Conservation (phyloP, 2,888 invertebrate genomes). For the Stomorhina lunata region DNA sequence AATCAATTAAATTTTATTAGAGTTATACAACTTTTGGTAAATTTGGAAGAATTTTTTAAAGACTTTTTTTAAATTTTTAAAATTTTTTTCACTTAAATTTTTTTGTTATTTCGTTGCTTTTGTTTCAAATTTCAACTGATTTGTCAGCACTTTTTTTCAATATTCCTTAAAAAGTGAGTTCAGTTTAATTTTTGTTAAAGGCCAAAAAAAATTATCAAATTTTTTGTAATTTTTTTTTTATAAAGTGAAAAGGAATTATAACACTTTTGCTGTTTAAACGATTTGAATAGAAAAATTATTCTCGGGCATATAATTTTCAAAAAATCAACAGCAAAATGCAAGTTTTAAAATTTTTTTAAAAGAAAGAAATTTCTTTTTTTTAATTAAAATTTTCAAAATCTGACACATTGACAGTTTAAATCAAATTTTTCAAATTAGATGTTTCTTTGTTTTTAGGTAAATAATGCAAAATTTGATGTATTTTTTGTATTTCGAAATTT, state of each 20-base stretch:
- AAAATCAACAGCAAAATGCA: slow-evolving; percentile 64
- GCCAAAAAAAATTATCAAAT: no score
- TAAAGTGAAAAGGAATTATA: slow-evolving; percentile 46
- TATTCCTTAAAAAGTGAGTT: slow-evolving; percentile 54
- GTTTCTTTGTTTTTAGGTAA: no score
- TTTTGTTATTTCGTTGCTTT: slow-evolving; percentile 42
- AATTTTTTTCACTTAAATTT: slow-evolving; percentile 54
- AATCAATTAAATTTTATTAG: no score
- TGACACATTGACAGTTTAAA: no score
- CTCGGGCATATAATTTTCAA: slow-evolving; percentile 67
- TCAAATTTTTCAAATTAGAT: no score
- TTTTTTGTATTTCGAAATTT: no score
- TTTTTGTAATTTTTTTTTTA: background rate
- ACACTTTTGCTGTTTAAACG: slow-evolving; percentile 41
- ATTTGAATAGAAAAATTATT: slow-evolving; percentile 66
- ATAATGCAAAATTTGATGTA: no score
- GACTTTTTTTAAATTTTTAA: background rate
- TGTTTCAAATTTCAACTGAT: slow-evolving; percentile 53
- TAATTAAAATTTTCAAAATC: no score
- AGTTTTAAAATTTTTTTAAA: slow-evolving; percentile 9
- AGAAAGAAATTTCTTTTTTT: no score
- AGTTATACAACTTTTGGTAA: background rate
- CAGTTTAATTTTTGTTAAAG: slow-evolving; percentile 48
- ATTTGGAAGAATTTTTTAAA: background rate
- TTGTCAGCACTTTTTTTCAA: slow-evolving; percentile 56